These are phyloP conservation scores for Macropus fuliginosus DNA, from an alignment of 2,797 vertebrate species.

Conservation along the genomic window DNA sequence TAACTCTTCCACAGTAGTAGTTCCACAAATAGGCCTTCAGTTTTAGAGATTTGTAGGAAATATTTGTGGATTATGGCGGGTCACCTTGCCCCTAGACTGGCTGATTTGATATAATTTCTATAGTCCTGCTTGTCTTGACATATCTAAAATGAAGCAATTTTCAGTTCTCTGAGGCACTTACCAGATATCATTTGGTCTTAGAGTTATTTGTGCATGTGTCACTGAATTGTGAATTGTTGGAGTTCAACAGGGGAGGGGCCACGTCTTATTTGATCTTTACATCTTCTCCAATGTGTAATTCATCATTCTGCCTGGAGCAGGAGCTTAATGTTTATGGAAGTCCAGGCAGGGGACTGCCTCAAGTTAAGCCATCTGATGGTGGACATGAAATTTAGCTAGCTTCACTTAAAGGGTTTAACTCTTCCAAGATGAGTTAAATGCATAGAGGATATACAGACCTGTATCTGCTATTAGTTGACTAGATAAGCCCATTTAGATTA, in stretches of 20 bases:
- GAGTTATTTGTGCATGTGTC: background rate
- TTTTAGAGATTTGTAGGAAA: background rate
- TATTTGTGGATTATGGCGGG: background rate
- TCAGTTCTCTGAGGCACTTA: background rate
- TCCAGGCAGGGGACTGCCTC: background rate
- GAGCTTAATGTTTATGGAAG: background rate
- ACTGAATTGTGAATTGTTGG: background rate
- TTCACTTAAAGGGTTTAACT: background rate
- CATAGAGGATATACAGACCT: background rate
- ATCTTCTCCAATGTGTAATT: background rate
- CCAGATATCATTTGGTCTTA: background rate
- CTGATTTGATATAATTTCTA: slow-evolving; percentile 17
- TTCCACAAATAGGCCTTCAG: background rate
- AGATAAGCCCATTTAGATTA: background rate
- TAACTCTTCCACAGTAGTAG: background rate
- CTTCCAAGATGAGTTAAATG: background rate
- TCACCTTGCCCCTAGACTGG: slow-evolving; percentile 26
- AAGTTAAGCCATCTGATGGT: background rate
- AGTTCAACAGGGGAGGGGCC: background rate
- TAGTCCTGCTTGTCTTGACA: background rate
- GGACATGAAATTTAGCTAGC: background rate
- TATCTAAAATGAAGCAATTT: background rate
- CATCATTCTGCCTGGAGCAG: background rate
- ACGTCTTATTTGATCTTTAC: background rate
- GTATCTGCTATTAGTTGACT: background rate